Evolutionary conservation across 2,797 vertebrate genomes (phyloP).

Genomic region (Telmatherina bonti): DNA sequence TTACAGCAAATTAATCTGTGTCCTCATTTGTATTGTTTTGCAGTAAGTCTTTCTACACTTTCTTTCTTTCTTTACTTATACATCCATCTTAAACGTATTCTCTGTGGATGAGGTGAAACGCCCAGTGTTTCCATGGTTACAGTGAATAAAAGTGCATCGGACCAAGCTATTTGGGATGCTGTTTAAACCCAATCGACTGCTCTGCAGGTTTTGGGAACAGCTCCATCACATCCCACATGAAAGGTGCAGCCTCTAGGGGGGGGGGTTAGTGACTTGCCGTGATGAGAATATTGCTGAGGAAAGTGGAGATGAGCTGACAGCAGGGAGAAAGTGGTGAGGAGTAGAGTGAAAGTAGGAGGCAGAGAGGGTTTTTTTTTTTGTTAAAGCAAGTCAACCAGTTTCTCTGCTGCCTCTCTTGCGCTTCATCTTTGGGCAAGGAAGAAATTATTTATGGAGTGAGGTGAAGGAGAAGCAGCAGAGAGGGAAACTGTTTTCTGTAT

Average conservation of each 20-base stretch:
- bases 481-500: too few species aligned
- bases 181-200: conserved; percentile 49
- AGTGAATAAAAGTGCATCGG: conserved; percentile 38
- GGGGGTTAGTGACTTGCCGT: conserved; percentile 34
- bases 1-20: conserved; percentile 17
- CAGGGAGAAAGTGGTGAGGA: conserved; percentile 10
- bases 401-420: conserved; percentile 1
- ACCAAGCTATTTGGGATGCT: conserved; percentile 56
- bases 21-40: background rate
- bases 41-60: background rate
- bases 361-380: conserved; percentile 8
- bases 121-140: conserved; percentile 77
- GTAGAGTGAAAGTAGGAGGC: background rate
- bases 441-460: conserved; percentile 57
- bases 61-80: background rate
- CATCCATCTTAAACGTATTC: conserved; percentile 36
- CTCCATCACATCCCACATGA: conserved; percentile 26
- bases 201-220: conserved; percentile 40
- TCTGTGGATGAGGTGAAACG: conserved; percentile 49
- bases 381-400: conserved; percentile 10
- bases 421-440: conserved; percentile 28
- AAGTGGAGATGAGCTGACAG: conserved; percentile 41
- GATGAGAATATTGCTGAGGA: conserved; percentile 43
- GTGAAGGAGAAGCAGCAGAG: conserved; percentile 16
- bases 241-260: conserved; percentile 23